Conservation (phyloP, 2,113 vertebrate species). For the Amphiprion ocellaris region DNA sequence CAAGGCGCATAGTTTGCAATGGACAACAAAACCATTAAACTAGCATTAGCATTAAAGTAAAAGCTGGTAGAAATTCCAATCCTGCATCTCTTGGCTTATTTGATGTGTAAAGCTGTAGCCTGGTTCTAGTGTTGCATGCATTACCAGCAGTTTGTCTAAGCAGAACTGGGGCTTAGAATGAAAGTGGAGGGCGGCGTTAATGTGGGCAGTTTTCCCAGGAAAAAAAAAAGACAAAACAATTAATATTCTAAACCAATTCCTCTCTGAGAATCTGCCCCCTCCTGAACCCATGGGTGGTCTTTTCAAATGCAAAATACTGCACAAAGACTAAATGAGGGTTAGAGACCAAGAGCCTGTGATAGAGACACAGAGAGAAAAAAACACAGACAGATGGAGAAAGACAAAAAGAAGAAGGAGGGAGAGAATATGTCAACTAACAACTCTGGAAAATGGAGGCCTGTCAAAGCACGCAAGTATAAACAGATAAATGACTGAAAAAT, state of each 20-base stretch:
- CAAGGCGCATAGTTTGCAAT: no score
- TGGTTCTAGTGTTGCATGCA: background rate
- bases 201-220: constrained; percentile 67
- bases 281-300: constrained; percentile 77
- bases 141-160: constrained; percentile 20
- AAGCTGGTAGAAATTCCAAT: background rate
- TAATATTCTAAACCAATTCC: constrained; percentile 79
- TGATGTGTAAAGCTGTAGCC: background rate
- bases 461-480: constrained; percentile 21
- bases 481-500: constrained; percentile 53
- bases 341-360: constrained; percentile 43
- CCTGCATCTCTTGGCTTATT: background rate
- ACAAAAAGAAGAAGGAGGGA: constrained; percentile 18
- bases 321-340: constrained; percentile 48
- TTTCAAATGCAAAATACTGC: constrained; percentile 77
- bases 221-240: constrained; percentile 54
- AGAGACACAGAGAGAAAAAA: constrained; percentile 19
- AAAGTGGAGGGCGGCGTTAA: constrained; percentile 44
- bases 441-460: constrained; percentile 34
- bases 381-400: constrained; percentile 38
- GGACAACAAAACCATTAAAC: no score
- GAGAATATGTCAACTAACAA: constrained; percentile 36
- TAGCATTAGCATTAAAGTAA: no score
- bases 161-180: constrained; percentile 24
- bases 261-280: constrained; percentile 67